phyloP scores from a whole-genome alignment of 1,140 invertebrate species.

The Drosophila orosa region DNA sequence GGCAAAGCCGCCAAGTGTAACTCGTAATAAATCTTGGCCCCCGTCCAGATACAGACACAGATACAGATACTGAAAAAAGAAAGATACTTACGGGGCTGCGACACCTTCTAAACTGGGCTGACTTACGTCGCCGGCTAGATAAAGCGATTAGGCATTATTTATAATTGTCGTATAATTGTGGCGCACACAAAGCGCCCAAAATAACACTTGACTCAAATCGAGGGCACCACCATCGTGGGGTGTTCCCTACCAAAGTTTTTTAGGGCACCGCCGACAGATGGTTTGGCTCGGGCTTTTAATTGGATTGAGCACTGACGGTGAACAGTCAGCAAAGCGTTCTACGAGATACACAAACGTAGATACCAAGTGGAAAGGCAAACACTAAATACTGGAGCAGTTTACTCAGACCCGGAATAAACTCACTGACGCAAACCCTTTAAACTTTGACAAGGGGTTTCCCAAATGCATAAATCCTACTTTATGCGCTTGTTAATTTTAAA shows the following conservation, averaged over 20 bases:
- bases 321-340: constrained; percentile 41
- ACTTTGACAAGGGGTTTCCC: constrained; percentile 5
- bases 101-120: constrained; percentile 35
- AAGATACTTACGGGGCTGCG: constrained; percentile 25
- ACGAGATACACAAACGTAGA: constrained; percentile 14
- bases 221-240: constrained; percentile 33
- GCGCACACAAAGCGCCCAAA: constrained; percentile 40
- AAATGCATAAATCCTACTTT: background rate
- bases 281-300: constrained; percentile 52
- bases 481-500: background rate
- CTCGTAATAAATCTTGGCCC: constrained; percentile 44
- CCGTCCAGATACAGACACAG: constrained; percentile 39
- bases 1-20: constrained; percentile 3
- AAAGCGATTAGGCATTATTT: constrained; percentile 54
- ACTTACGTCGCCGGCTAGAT: constrained; percentile 42
- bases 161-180: constrained; percentile 73
- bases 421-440: constrained; percentile 16
- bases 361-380: constrained; percentile 47
- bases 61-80: constrained; percentile 6
- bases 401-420: constrained; percentile 8
- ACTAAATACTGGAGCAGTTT: constrained; percentile 29
- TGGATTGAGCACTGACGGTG: constrained; percentile 49
- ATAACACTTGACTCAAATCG: constrained; percentile 73
- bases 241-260: constrained; percentile 16
- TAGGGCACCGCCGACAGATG: constrained; percentile 47